These are phyloP conservation scores for Potamilus streckersoni DNA, from an alignment of 1,140 invertebrate species.

Conservation along the genomic window DNA sequence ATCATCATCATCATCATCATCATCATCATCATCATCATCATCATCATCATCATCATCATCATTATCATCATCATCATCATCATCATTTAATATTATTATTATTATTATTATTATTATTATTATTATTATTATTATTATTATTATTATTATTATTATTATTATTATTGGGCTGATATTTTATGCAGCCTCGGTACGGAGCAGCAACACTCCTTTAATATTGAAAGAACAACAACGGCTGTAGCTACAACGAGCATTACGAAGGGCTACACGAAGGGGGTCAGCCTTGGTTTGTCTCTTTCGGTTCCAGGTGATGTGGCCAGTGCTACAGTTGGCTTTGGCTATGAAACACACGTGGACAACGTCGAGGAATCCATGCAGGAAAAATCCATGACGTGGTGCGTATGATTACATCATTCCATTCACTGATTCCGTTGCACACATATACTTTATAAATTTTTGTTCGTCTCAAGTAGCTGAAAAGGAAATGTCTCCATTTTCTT, in stretches of 20 bases:
- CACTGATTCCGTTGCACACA: conserved; percentile 6
- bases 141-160: too few species aligned
- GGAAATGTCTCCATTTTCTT: too few species aligned
- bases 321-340: conserved; percentile 66
- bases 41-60: too few species aligned
- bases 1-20: too few species aligned
- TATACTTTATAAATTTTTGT: too few species aligned
- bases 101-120: too few species aligned
- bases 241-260: conserved; percentile 57
- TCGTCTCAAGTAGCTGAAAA: too few species aligned
- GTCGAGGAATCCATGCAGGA: conserved; percentile 61
- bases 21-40: too few species aligned
- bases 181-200: conserved; percentile 64
- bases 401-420: conserved; percentile 64
- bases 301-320: conserved; percentile 56
- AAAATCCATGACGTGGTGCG: conserved; percentile 65
- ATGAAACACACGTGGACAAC: conserved; percentile 64
- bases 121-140: too few species aligned
- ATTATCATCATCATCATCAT: too few species aligned
- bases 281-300: conserved; percentile 64
- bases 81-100: too few species aligned
- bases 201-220: conserved; percentile 67
- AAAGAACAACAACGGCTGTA: conserved; percentile 61
- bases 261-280: conserved; percentile 64
- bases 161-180: too few species aligned